phyloP scores from a whole-genome alignment of 2,888 invertebrate genomes.

The Melanchra persicariae region DNA sequence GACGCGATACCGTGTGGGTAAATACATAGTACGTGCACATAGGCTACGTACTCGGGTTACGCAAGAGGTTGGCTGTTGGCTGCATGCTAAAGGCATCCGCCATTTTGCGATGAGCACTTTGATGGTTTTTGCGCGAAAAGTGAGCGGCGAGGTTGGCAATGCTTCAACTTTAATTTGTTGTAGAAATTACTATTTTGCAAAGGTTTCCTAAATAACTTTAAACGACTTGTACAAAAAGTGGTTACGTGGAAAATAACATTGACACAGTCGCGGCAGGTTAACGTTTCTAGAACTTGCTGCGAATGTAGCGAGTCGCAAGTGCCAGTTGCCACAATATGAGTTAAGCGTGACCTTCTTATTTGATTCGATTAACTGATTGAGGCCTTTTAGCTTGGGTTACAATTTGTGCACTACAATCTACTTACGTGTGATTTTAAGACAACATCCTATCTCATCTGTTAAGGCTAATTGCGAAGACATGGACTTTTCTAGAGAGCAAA shows the following conservation, averaged over 20 bases:
- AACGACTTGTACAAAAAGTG: slow-evolving; percentile 67
- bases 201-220: slow-evolving; percentile 67
- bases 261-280: slow-evolving; percentile 29
- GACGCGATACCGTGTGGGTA: slow-evolving; percentile 76
- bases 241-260: slow-evolving; percentile 65
- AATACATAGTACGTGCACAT: slow-evolving; percentile 67
- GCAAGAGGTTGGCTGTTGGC: slow-evolving; percentile 75
- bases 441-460: not conserved
- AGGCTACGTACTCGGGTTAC: slow-evolving; percentile 75
- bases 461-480: not conserved
- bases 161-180: slow-evolving; percentile 72
- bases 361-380: slow-evolving; percentile 40
- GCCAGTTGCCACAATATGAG: slow-evolving; percentile 48
- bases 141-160: slow-evolving; percentile 78
- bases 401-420: slow-evolving; percentile 4
- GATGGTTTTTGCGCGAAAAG: slow-evolving; percentile 82
- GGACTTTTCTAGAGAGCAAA: too few relatives aligned
- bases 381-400: slow-evolving; percentile 18
- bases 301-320: slow-evolving; percentile 23
- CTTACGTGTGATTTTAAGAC: slow-evolving; percentile 6
- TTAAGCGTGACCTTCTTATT: slow-evolving; percentile 52
- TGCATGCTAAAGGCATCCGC: slow-evolving; percentile 80
- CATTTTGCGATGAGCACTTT: slow-evolving; percentile 85
- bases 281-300: slow-evolving; percentile 39
- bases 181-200: slow-evolving; percentile 70